Percentiles rank a stretch among this genome's conserved stretches.
phyloP scores from a whole-genome alignment of 1,140 invertebrate genomes.

The Tetragnatha versicolor region DNA sequence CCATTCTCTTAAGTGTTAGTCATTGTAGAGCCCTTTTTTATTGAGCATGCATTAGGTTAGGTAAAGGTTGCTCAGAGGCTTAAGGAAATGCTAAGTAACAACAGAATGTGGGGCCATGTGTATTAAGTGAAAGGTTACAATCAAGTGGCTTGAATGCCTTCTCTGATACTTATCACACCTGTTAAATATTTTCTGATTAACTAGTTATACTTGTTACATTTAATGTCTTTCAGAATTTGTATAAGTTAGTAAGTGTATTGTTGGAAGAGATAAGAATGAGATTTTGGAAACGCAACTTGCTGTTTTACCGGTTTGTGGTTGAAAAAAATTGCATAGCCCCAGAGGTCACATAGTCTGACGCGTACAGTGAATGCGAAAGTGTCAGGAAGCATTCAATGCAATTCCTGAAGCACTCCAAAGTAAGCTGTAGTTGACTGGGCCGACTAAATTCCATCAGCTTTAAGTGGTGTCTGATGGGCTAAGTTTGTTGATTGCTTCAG shows the following conservation, averaged over 20 bases:
- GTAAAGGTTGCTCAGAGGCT: slow-evolving; percentile 10
- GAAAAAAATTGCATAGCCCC: background rate
- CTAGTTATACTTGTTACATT: slow-evolving; percentile 47
- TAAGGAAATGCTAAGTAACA: slow-evolving; percentile 1
- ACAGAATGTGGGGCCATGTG: slow-evolving; percentile 22
- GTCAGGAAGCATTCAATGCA: background rate
- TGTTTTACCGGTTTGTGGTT: background rate
- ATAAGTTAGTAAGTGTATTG: slow-evolving; percentile 25
- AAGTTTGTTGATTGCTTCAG: slow-evolving; percentile 1
- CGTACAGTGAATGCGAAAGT: background rate
- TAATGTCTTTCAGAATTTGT: slow-evolving; percentile 49
- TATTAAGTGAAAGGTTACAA: slow-evolving; percentile 12
- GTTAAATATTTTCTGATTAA: slow-evolving; percentile 34
- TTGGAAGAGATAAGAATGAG: slow-evolving; percentile 18
- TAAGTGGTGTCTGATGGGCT: slow-evolving; percentile 27
- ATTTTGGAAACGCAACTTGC: slow-evolving; percentile 53
- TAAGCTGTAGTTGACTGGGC: background rate
- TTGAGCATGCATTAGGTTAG: background rate
- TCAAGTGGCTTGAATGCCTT: slow-evolving; percentile 16
- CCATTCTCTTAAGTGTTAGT: background rate
- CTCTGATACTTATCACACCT: slow-evolving; percentile 33
- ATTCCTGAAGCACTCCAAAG: slow-evolving; percentile 7
- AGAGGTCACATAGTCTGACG: slow-evolving; percentile 1
- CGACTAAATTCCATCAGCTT: background rate
- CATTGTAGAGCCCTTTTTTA: background rate